Percentiles rank a stretch among this genome's conserved stretches.
phyloP scores from a whole-genome alignment of 2,113 vertebrate genomes.

The Thermophis baileyi region DNA sequence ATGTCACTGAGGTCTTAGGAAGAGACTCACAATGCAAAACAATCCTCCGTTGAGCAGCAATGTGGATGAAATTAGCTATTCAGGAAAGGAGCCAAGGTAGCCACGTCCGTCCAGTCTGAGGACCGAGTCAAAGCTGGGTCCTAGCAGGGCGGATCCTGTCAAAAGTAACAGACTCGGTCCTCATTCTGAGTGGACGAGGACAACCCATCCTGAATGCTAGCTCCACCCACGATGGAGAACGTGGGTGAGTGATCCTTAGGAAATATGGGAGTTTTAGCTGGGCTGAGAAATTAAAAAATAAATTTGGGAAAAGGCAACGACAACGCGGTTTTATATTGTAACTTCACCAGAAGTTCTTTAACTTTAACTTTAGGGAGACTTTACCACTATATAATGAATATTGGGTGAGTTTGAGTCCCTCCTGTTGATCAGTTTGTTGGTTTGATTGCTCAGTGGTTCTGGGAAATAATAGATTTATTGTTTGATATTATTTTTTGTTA shows the following conservation, averaged over 20 bases:
- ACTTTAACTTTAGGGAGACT: not conserved
- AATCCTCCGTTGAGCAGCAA: too few species aligned
- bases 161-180: too few species aligned
- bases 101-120: too few species aligned
- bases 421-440: not conserved
- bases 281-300: not conserved
- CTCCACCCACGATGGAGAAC: too few species aligned
- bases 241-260: not conserved
- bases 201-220: too few species aligned
- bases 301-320: not conserved
- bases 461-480: not conserved
- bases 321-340: not conserved
- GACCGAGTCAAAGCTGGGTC: too few species aligned
- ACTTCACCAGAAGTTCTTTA: not conserved
- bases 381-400: not conserved
- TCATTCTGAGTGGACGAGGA: too few species aligned
- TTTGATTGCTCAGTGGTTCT: not conserved
- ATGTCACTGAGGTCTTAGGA: too few species aligned
- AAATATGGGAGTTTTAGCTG: not conserved
- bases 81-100: too few species aligned
- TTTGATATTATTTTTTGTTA: not conserved
- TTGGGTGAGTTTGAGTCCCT: not conserved
- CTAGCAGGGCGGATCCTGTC: too few species aligned
- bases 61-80: too few species aligned
- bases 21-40: too few species aligned